Conservation (phyloP, 1,140 invertebrate genomes). For the Ericerus pela region DNA sequence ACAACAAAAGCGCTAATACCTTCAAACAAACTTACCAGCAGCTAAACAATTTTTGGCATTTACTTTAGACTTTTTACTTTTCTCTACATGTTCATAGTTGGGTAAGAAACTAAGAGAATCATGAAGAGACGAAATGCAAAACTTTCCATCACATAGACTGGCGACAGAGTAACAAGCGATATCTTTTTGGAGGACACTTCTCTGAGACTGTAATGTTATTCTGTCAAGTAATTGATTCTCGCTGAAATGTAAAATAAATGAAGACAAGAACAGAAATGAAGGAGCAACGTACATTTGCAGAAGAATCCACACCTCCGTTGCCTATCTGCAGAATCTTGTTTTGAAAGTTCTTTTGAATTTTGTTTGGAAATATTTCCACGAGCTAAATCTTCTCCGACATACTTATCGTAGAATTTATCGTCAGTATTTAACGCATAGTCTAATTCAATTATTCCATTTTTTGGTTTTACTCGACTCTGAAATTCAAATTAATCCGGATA, state of each 20-base stretch:
- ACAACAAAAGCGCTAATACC: no score
- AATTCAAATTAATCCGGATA: neutral
- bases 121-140: constrained; percentile 3
- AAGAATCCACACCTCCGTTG: no score
- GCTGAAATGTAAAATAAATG: no score
- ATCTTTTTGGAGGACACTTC: neutral
- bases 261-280: no score
- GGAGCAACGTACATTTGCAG: neutral
- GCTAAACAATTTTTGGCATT: neutral
- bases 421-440: neutral
- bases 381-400: neutral
- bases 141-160: neutral
- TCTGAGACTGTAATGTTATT: neutral
- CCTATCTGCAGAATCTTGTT: no score
- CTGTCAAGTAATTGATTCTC: neutral
- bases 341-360: neutral
- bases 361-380: neutral
- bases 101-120: neutral
- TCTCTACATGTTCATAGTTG: neutral
- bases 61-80: neutral
- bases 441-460: neutral
- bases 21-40: neutral
- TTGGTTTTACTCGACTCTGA: neutral
- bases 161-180: neutral
- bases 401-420: neutral